These are phyloP conservation scores for Ploceus nigricollis DNA, from an alignment of 2,113 vertebrate genomes.

Conservation along the genomic window DNA sequence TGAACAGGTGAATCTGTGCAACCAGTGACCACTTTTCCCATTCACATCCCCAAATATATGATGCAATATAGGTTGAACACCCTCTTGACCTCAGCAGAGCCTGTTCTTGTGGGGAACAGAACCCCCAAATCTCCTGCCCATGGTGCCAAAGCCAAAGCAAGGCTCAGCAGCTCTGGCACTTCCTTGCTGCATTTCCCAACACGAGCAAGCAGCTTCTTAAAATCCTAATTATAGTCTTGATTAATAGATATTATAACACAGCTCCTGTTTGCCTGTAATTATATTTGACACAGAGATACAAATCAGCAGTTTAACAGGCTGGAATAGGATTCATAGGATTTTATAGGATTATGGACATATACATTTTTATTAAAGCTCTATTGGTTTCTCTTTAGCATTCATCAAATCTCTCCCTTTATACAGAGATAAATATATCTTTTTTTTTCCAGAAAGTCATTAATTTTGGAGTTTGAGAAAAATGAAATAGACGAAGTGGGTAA, in stretches of 20 bases:
- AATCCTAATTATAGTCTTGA: constrained; percentile 55
- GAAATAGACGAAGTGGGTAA: constrained; percentile 78
- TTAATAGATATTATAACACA: constrained; percentile 49
- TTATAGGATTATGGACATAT: constrained; percentile 50
- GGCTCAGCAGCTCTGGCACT: not conserved
- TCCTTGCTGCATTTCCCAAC: not conserved
- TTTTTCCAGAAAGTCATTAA: constrained; percentile 72
- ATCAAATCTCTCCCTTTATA: constrained; percentile 61
- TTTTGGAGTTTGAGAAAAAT: constrained; percentile 73
- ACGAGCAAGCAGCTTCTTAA: not conserved
- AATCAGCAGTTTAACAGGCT: constrained; percentile 52
- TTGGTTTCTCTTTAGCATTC: constrained; percentile 65
- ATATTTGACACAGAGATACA: constrained; percentile 53
- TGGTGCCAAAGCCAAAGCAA: fast-evolving
- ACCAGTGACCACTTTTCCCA: not conserved
- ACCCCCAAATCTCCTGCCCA: fast-evolving
- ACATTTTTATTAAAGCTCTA: constrained; percentile 64
- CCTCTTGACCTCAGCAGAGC: not conserved
- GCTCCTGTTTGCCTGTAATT: constrained; percentile 37
- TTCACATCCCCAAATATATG: not conserved
- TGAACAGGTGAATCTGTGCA: not conserved
- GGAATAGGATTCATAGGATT: constrained; percentile 54
- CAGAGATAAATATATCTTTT: constrained; percentile 61
- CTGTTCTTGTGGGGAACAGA: fast-evolving
- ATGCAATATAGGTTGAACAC: fast-evolving